These are phyloP conservation scores for Drosophila prostipennis DNA, from an alignment of 2,888 invertebrate species.

Conservation along the genomic window DNA sequence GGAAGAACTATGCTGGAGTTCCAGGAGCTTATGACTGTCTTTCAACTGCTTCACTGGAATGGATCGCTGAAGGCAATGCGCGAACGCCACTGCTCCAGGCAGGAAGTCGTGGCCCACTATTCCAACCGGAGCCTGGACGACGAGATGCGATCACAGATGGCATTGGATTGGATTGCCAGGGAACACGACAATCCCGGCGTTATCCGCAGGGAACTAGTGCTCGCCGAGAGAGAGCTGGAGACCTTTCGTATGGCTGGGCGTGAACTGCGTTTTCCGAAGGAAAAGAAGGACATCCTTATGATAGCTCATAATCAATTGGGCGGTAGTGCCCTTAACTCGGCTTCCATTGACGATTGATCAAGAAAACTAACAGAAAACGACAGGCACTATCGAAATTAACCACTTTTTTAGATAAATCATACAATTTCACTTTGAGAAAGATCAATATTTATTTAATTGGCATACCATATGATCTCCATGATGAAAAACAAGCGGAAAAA, in stretches of 20 bases:
- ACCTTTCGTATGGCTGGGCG: constrained; percentile 94
- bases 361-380: too few relatives aligned
- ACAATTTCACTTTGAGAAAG: constrained; percentile 24
- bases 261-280: constrained; percentile 96
- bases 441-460: constrained; percentile 57
- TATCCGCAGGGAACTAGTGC: constrained; percentile 91
- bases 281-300: constrained; percentile 96
- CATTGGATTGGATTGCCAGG: constrained; percentile 96
- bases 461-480: constrained; percentile 68
- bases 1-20: constrained; percentile 98
- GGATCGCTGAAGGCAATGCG: constrained; percentile 98
- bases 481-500: constrained; percentile 40
- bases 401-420: constrained; percentile 32
- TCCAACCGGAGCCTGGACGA: constrained; percentile 96
- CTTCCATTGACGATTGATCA: constrained; percentile 72
- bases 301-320: constrained; percentile 93
- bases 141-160: constrained; percentile 98
- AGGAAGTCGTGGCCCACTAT: constrained; percentile 96
- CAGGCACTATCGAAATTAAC: constrained; percentile 15
- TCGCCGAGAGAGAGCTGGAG: constrained; percentile 94
- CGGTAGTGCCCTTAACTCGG: constrained; percentile 76
- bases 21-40: constrained; percentile 98
- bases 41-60: constrained; percentile 98
- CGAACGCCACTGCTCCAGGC: constrained; percentile 96
- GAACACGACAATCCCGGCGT: constrained; percentile 91